A percentile compares a stretch with the other conserved stretches of the same genome.
phyloP scores from a whole-genome alignment of 2,888 invertebrate species.

The Cerceris ruficornis region DNA sequence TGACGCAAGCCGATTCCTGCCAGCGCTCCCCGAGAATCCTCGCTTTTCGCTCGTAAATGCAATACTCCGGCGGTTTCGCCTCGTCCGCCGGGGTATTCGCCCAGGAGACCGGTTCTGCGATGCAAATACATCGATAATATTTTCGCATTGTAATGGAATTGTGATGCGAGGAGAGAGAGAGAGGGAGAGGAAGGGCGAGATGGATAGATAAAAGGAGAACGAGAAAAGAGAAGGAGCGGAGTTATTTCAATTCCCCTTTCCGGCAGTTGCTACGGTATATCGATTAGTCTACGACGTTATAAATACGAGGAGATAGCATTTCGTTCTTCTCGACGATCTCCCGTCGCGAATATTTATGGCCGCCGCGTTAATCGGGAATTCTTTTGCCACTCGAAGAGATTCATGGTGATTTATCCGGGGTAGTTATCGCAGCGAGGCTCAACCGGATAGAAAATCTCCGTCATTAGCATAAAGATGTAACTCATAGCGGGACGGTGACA shows the following conservation, averaged over 20 bases:
- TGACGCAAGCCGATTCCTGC: slow-evolving; percentile 69
- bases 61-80: slow-evolving; percentile 48
- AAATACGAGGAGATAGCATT: too few relatives aligned
- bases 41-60: slow-evolving; percentile 67
- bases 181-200: too few relatives aligned
- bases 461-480: neutral
- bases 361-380: too few relatives aligned
- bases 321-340: too few relatives aligned
- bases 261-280: too few relatives aligned
- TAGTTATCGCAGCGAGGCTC: neutral
- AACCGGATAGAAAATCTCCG: neutral
- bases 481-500: too few relatives aligned
- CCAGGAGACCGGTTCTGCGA: slow-evolving; percentile 70
- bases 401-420: too few relatives aligned
- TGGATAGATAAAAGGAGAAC: too few relatives aligned
- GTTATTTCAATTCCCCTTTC: neutral
- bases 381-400: too few relatives aligned
- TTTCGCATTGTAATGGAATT: neutral
- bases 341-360: too few relatives aligned
- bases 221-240: neutral
- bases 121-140: slow-evolving; percentile 1
- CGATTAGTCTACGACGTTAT: too few relatives aligned
- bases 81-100: slow-evolving; percentile 51
- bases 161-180: too few relatives aligned
- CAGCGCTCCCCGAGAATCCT: slow-evolving; percentile 67